phyloP scores from a whole-genome alignment of 1,140 invertebrate species.

The Cyrtorhinus lividipennis region DNA sequence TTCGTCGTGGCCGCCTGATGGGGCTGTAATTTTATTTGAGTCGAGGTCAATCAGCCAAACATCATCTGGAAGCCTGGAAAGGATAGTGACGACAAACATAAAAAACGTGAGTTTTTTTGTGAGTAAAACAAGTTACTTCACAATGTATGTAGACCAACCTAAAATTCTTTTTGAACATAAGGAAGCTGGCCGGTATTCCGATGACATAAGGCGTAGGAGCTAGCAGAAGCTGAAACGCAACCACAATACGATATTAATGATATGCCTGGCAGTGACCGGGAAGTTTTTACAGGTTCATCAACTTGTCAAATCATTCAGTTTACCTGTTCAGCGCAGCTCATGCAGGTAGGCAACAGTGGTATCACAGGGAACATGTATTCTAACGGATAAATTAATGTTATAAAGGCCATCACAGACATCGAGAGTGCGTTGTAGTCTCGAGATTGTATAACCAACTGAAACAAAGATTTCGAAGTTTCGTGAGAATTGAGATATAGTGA shows the following conservation, averaged over 20 bases:
- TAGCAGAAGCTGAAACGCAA: slow-evolving; percentile 67
- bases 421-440: slow-evolving; percentile 97
- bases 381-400: slow-evolving; percentile 95
- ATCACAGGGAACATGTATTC: slow-evolving; percentile 99
- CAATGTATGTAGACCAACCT: too few relatives aligned
- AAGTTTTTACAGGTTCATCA: too few relatives aligned
- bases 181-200: slow-evolving; percentile 91
- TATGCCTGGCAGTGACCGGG: too few relatives aligned
- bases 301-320: too few relatives aligned
- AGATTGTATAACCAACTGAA: slow-evolving; percentile 79
- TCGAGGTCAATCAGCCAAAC: slow-evolving; percentile 97
- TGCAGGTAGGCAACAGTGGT: slow-evolving; percentile 91
- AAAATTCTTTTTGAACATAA: slow-evolving; percentile 90
- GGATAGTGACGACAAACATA: too few relatives aligned
- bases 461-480: too few relatives aligned
- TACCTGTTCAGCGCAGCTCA: slow-evolving; percentile 96
- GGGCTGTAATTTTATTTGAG: slow-evolving; percentile 74
- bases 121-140: too few relatives aligned
- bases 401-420: slow-evolving; percentile 99
- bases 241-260: too few relatives aligned
- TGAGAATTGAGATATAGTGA: too few relatives aligned
- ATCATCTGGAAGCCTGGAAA: slow-evolving; percentile 76
- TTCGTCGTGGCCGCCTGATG: slow-evolving; percentile 45
- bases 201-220: slow-evolving; percentile 98
- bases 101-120: too few relatives aligned